Evolutionary conservation across 2,888 invertebrate genomes (phyloP).

Genomic region (Schizotus pectinicornis): DNA sequence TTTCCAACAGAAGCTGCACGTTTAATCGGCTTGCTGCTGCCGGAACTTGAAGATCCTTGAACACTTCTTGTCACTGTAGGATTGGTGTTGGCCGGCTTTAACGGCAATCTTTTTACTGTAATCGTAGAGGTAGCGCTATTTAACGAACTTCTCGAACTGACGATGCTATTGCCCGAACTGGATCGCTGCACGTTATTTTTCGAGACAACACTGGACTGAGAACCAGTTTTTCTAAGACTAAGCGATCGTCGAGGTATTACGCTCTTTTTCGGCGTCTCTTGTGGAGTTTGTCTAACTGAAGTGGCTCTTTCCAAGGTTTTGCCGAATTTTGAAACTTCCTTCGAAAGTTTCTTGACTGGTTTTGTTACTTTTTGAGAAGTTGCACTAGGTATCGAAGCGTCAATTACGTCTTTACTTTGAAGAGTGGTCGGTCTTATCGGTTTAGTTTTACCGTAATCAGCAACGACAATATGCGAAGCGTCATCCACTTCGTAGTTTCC

Average conservation of each 20-base stretch:
- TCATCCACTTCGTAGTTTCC: constrained; percentile 63
- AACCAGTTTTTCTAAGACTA: constrained; percentile 55
- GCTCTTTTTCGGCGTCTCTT: constrained; percentile 46
- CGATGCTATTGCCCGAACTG: constrained; percentile 77
- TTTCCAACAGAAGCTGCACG: constrained; percentile 62
- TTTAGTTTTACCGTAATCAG: constrained; percentile 43
- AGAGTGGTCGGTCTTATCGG: constrained; percentile 42
- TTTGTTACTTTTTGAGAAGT: constrained; percentile 41
- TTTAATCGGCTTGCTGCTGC: constrained; percentile 55
- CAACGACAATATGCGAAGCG: constrained; percentile 49
- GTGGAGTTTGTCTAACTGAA: constrained; percentile 44
- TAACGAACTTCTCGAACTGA: constrained; percentile 83
- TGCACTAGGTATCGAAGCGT: constrained; percentile 56
- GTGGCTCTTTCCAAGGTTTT: constrained; percentile 42
- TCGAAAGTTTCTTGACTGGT: neutral
- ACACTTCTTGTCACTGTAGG: constrained; percentile 25
- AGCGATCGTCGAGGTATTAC: constrained; percentile 55
- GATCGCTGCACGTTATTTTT: constrained; percentile 74
- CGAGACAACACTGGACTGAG: constrained; percentile 44
- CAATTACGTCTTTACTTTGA: constrained; percentile 61
- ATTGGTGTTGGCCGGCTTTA: constrained; percentile 51
- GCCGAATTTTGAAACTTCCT: neutral
- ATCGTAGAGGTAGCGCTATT: constrained; percentile 81
- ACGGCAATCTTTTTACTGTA: constrained; percentile 75
- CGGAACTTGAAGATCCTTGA: constrained; percentile 11